These are phyloP conservation scores for Drosophila neotestacea DNA, from an alignment of 2,888 invertebrate species.

Conservation along the genomic window DNA sequence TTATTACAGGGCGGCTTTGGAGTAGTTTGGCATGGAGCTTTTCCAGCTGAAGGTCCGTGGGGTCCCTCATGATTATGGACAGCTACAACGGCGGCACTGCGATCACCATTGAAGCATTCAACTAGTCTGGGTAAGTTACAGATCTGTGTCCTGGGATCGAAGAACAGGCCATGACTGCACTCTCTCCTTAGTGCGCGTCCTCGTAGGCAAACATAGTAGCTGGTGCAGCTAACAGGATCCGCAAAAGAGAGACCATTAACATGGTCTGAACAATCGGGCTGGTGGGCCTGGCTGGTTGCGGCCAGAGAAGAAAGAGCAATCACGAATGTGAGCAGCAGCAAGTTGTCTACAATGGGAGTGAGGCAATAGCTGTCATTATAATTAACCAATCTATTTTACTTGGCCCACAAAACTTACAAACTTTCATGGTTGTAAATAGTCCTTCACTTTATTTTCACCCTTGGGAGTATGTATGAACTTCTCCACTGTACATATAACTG, in stretches of 20 bases:
- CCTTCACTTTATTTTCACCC: conserved; percentile 32
- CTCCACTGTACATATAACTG: conserved; percentile 38
- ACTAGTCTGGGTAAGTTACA: conserved; percentile 49
- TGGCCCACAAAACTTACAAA: conserved; percentile 45
- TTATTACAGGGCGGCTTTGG: conserved; percentile 40
- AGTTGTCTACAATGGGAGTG: conserved; percentile 38
- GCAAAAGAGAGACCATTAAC: conserved; percentile 51
- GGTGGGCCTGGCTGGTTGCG: conserved; percentile 34
- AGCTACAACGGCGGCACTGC: conserved; percentile 30
- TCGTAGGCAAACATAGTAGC: conserved; percentile 56
- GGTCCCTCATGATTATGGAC: conserved; percentile 16
- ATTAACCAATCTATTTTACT: background rate
- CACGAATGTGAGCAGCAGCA: conserved; percentile 55
- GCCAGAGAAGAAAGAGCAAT: conserved; percentile 37
- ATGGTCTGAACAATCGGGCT: conserved; percentile 51
- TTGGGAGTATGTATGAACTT: conserved; percentile 32
- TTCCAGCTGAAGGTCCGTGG: conserved; percentile 1
- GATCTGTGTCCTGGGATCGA: conserved; percentile 51
- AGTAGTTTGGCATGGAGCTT: conserved; percentile 41
- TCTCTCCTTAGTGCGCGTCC: conserved; percentile 48
- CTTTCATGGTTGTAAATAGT: conserved; percentile 49
- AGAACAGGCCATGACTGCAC: conserved; percentile 47
- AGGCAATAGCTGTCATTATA: background rate
- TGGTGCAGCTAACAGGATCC: conserved; percentile 57
- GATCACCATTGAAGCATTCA: conserved; percentile 51